Base-by-base conservation (phyloP, 2,888 invertebrate species). In the Dryococelus australis region DNA sequence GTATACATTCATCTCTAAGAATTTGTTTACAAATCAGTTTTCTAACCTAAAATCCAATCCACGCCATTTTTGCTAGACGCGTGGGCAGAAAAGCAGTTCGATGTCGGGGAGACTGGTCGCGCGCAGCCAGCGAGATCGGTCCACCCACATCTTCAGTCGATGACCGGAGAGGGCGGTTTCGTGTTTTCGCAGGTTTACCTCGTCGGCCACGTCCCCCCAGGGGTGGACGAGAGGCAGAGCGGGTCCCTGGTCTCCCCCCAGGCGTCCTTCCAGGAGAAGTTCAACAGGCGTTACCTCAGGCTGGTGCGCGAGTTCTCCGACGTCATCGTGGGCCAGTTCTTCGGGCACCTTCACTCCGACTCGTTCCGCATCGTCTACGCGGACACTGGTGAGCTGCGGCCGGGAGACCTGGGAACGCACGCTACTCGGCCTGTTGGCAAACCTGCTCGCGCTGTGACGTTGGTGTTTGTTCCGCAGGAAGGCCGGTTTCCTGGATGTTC, bases 321-420 rank as follows among this genome's bases (percentile, higher is more conserved):
- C 90, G 96, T 97, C 90, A 98, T 98, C 90, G 96, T 96, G 47
- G 97, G 97, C 35, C 98, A 98, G 93, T 97, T 98, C 94, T 98
- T 97, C 91, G 98, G 98, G 9, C 98, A 98, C 91, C 94, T 97
- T 89, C 98, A 98, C 92, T 97, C 97, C 85, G 98, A 98, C 92
- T 97, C 97, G 0, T 98, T 98, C 92, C 94, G 98, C 81, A 95
- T 97, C 89, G 96, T 98, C 91, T 97, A 97, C 92, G 96, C 96
- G 91, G 95, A 95, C 89, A 94, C 93, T 91, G 97, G 97, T 97
- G 93, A 83, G 83, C 12, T 83, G 35, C 65, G 65, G 0, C 47
- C 47, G 10, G 47, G 8, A 47, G 47, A 12, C 12, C 16, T 47
- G 47, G 47, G 12, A 47, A 47, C 12, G 47, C 0, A 47, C 8